Base-by-base conservation (phyloP, 2,888 invertebrate species). In the Cephalotes varians region DNA sequence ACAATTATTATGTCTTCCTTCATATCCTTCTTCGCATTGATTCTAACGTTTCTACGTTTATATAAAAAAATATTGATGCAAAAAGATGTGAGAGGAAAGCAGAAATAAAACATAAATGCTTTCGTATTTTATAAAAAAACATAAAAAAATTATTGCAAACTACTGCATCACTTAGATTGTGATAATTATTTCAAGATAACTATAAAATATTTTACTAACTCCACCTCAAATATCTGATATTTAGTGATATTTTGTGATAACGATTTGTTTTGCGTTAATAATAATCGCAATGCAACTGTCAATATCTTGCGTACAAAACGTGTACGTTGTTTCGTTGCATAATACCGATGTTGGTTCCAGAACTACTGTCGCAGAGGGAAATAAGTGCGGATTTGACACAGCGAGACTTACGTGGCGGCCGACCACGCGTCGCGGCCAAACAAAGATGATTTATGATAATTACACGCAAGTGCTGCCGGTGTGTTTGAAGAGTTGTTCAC, bases 401-500 rank as follows among this genome's bases (percentile, higher is more conserved):
- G 34, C 65, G 72, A 76, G 49, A 83, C 60, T 54, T 51, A 58
- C 49, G n/a, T 49, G 82, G 71, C 15, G 31, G 51, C 49, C 31
- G 49, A 67, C 51, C 25, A 10, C 34, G 31, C 18, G 40, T 54
- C 73, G 85, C 85, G 84, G 81, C 15, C 84, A 77, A 82, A 76
- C 85, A 74, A 81, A 84, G 76, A 82, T 93, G 92, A 93, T 93
- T 93, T 92, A 93, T 93, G 92, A 91, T 93, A 93, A 93, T 93
- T 93, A 93, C 88, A 87, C 86, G 86, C 79, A 84, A 77, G 72
- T 88, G 85, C 88, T 89, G 91, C 91, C 91, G 31, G 6, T 51
- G 49, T 88, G 88, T 90, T 90, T 89, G 87, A 87, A 87, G 83
- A 83, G 81, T 83, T 47, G 88, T 84, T 84, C 82, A 85, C 49